phyloP scores from a whole-genome alignment of 2,113 vertebrate species.

The Danionella cerebrum region DNA sequence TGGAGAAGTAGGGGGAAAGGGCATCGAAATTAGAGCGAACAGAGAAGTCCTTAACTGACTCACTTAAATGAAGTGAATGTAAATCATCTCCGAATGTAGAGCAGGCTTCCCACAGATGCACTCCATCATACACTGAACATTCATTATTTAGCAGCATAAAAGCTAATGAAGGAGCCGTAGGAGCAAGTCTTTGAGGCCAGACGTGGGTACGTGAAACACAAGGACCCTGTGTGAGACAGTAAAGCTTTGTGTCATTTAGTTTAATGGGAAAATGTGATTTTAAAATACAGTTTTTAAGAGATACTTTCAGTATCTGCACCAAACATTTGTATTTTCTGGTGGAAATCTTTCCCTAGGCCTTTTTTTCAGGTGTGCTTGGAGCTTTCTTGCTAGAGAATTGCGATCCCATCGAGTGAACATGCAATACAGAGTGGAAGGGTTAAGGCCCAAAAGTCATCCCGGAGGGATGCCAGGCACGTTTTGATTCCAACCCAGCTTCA shows the following conservation, averaged over 20 bases:
- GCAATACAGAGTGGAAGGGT: too few relatives aligned
- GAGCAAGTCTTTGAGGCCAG: conserved; percentile 1
- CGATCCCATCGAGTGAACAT: too few relatives aligned
- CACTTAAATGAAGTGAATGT: conserved; percentile 6
- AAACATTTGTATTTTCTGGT: too few relatives aligned
- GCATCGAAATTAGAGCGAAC: not conserved
- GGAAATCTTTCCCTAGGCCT: too few relatives aligned
- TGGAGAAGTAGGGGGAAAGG: not conserved
- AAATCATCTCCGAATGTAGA: conserved; percentile 29
- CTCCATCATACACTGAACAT: conserved; percentile 33
- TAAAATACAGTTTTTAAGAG: not conserved
- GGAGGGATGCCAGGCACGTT: too few relatives aligned
- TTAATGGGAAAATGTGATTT: not conserved
- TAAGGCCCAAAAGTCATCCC: too few relatives aligned
- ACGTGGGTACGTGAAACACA: not conserved
- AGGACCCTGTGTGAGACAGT: not conserved
- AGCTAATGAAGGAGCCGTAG: conserved; percentile 39
- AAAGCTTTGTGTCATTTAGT: not conserved
- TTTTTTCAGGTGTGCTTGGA: too few relatives aligned
- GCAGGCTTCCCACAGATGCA: conserved; percentile 18
- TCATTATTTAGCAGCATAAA: conserved; percentile 52
- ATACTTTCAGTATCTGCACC: too few relatives aligned
- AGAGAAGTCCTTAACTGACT: conserved; percentile 1
- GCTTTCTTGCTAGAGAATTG: too few relatives aligned
- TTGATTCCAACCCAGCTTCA: too few relatives aligned